Base-by-base conservation (phyloP, 1,140 invertebrate genomes). In the Tribolium castaneum region DNA sequence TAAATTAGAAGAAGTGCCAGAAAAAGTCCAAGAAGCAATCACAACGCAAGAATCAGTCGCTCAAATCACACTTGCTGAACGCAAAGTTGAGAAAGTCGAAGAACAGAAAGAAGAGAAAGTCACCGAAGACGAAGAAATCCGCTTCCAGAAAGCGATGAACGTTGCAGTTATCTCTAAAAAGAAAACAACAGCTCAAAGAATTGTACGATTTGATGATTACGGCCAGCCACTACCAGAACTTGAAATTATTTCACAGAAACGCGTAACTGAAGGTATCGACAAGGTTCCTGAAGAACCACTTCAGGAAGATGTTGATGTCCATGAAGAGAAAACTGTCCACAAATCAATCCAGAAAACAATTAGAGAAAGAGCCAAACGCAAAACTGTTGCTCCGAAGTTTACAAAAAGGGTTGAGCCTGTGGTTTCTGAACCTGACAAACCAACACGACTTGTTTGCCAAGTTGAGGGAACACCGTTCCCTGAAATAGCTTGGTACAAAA, bases 401-500 rank as follows among this genome's bases (percentile, higher is more conserved):
- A 90, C 91, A 6, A 89, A 94, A 83, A 90, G 92, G 70, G 86
- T 94, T 16, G 90, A 93, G 82, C 92, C 94, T 39, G 88, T 92
- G 4, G 89, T 92, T 71, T 88, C 88, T 2, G 89, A 93, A 80
- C 87, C 88, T 62, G 89, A 91, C 75, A 88, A 92, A 83, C 90
- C 90, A 10, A 90, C 90, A 0, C 86, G 89, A 39, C 90, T 96
- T 22, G 89, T 90, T 56, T 93, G 92, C 83, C 90, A 91, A 80
- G 90, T 96, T 13, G 89, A 91, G 81, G 93, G 92, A 77, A 86
- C 86, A 80, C 94, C 94, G 5, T 87, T 89, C 81, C 93, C 94
- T 4, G 90, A 92, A 81, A 90, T 96, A 52, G 89, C 89, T 49
- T 97, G 95, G 95, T 94, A 91, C 81, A 92, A 91, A 86, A 94